A percentile compares a stretch with the other conserved stretches of the same genome.
Conservation (phyloP, 2,113 vertebrate species). For the Balaeniceps rex region DNA sequence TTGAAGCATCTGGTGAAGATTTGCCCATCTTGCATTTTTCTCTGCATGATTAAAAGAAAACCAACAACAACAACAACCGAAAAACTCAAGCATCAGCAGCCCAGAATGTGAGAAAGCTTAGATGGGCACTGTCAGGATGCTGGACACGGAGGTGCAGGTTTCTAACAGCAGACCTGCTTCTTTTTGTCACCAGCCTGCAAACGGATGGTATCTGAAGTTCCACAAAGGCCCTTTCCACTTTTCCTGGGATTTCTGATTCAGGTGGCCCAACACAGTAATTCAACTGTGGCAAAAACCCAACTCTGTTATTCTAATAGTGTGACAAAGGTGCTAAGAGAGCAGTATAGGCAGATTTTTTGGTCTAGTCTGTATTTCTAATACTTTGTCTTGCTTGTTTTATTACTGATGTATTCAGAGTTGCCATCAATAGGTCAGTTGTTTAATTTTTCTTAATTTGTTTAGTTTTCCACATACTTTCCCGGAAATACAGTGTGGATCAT, state of each 20-base stretch:
- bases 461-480: not conserved
- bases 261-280: not conserved
- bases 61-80: not conserved
- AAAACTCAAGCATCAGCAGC: not conserved
- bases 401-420: not conserved
- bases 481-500: not conserved
- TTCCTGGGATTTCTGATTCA: not conserved
- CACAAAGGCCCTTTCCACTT: not conserved
- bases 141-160: not conserved
- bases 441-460: not conserved
- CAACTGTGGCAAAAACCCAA: not conserved
- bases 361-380: not conserved
- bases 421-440: not conserved
- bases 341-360: not conserved
- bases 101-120: not conserved
- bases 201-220: not conserved
- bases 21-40: not conserved
- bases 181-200: not conserved
- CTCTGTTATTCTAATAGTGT: not conserved
- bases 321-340: not conserved
- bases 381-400: not conserved
- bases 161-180: not conserved
- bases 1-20: not conserved
- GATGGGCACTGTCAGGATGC: not conserved
- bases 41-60: not conserved